Percentiles rank a stretch among this genome's conserved stretches.
Conservation (phyloP, 2,888 invertebrate species). For the Drosophila suboccidentalis region DNA sequence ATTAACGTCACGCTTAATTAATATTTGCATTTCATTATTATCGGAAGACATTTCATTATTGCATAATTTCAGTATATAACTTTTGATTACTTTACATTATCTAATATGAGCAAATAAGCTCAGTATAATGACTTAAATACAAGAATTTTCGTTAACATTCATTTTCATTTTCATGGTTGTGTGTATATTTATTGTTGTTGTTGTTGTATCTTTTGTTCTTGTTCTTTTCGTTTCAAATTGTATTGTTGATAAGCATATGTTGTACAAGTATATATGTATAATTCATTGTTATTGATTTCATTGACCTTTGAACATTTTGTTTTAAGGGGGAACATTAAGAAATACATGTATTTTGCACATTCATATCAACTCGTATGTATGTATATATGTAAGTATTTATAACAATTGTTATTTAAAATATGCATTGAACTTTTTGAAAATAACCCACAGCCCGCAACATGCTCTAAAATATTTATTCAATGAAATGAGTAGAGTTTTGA, state of each 20-base stretch:
- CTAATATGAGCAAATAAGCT: constrained; percentile 66
- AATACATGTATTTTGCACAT: constrained; percentile 11
- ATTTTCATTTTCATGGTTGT: constrained; percentile 37
- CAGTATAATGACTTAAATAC: constrained; percentile 56
- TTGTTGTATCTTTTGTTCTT: constrained; percentile 24
- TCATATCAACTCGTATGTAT: not conserved
- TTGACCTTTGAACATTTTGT: constrained; percentile 49
- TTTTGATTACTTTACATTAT: constrained; percentile 55
- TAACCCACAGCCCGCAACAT: constrained; percentile 5
- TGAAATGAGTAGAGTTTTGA: not conserved
- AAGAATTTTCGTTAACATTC: constrained; percentile 57
- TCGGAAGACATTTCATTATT: constrained; percentile 72
- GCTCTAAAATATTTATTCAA: constrained; percentile 1
- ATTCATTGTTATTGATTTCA: constrained; percentile 52
- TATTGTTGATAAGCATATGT: constrained; percentile 34
- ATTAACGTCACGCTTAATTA: constrained; percentile 44
- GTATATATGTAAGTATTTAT: constrained; percentile 1
- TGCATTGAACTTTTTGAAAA: constrained; percentile 12
- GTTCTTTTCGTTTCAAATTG: constrained; percentile 5
- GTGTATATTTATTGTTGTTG: constrained; percentile 55
- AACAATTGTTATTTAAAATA: constrained; percentile 15
- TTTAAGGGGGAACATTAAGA: constrained; percentile 35
- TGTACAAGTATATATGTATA: constrained; percentile 22
- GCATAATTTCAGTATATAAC: constrained; percentile 59
- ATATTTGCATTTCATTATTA: constrained; percentile 44